phyloP scores from a whole-genome alignment of 2,113 vertebrate genomes.

The Albula goreensis region DNA sequence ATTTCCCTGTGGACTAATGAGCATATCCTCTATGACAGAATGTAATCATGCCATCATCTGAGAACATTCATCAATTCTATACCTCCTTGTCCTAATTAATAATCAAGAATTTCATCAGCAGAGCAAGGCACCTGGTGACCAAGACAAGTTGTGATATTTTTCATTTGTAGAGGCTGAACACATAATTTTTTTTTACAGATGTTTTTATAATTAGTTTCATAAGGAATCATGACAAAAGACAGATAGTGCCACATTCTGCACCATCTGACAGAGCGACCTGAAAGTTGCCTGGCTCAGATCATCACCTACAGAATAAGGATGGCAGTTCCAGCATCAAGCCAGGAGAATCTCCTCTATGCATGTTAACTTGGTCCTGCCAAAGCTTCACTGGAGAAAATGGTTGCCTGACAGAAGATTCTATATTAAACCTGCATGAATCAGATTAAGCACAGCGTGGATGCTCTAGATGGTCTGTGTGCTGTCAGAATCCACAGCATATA shows the following conservation, averaged over 20 bases:
- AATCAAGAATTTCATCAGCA: conserved; percentile 4
- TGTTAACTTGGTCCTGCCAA: not conserved
- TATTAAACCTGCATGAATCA: no score
- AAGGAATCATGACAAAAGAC: no score
- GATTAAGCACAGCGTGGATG: no score
- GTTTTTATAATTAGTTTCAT: no score
- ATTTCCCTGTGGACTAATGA: not conserved
- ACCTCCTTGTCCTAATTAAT: conserved; percentile 15
- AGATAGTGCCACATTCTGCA: no score
- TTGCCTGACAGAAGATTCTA: no score
- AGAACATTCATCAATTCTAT: conserved; percentile 6
- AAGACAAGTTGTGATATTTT: not conserved
- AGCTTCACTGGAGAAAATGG: not conserved
- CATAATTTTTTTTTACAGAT: not conserved
- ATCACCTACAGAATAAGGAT: not conserved
- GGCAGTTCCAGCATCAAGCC: not conserved
- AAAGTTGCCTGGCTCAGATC: not conserved
- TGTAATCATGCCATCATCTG: conserved; percentile 13
- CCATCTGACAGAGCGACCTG: not conserved
- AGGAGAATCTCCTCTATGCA: not conserved
- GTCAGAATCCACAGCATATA: no score
- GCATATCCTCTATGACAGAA: conserved; percentile 8
- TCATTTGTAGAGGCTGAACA: not conserved
- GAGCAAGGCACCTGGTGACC: not conserved
- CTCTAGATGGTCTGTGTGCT: no score